Conservation (phyloP, 2,797 vertebrate genomes). For the Luscinia luscinia region DNA sequence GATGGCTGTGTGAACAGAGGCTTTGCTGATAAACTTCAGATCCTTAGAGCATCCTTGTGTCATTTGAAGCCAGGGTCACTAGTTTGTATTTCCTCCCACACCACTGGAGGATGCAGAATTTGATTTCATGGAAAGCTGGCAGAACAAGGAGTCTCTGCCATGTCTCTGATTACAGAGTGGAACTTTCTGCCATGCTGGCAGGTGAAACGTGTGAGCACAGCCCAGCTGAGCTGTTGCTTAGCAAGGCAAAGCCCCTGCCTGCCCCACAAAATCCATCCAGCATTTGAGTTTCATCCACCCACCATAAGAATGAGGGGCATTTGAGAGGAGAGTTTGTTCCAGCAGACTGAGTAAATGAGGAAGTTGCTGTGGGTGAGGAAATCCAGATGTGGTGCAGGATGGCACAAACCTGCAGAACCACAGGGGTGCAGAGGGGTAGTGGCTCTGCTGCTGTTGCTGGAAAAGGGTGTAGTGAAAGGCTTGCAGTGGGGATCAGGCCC, state of each 20-base stretch:
- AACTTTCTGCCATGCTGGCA: not conserved
- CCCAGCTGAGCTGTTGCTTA: not conserved
- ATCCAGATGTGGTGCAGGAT: accelerated
- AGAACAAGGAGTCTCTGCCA: not conserved
- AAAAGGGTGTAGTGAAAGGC: not conserved
- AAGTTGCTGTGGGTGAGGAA: not conserved
- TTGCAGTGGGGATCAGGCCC: not conserved
- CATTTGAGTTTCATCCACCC: not conserved
- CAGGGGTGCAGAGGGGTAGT: not conserved
- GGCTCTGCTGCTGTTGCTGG: not conserved
- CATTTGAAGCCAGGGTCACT: not conserved
- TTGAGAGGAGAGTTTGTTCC: not conserved
- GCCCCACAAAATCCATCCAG: not conserved
- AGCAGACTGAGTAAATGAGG: not conserved
- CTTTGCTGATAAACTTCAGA: not conserved
- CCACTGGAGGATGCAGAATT: not conserved
- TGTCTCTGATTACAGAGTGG: not conserved
- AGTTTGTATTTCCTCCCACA: not conserved
- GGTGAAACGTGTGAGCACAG: not conserved
- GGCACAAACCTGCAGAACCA: not conserved
- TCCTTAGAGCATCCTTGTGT: not conserved
- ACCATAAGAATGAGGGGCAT: not conserved
- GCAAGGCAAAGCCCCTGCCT: not conserved
- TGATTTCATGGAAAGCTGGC: not conserved
- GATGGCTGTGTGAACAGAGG: not conserved